Base-by-base conservation (phyloP, 37 sponge, comb jelly and placozoan species). In the Beroe forskalii region DNA sequence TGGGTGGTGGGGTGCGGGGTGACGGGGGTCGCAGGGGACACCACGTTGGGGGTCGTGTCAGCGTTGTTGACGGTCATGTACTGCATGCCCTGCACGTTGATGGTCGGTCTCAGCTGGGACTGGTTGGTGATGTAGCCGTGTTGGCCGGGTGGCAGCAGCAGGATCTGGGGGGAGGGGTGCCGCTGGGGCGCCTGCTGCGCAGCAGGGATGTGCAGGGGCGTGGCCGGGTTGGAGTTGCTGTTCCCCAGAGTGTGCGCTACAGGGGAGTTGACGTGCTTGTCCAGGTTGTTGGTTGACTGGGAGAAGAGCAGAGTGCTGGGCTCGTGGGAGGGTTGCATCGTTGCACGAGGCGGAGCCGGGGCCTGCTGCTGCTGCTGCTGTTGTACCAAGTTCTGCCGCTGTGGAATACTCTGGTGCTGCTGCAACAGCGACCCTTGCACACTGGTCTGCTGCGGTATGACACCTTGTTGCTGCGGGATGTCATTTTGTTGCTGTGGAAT, bases 1-100 rank as follows among this genome's bases (percentile, higher is more conserved):
- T 69, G 72, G 39, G 72, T 69, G 1, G 72, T 69, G 72, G 72
- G 72, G 32, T 69, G 86, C 0, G 86, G 86, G 35, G 86, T 80
- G 19, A 38, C 86, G 3, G 86, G 86, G 30, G 44, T 44, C 42
- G 40, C 86, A 1, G 55, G 86, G 8, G 86, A 44, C 30, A 44
- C 35, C 8, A 41, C 55, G 55, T 80, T 80, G 3, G 86, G 9
- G 24, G 37, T 38, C 86, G 40, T 37, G 27, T 35, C 23, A 42
- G 24, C 55, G 55, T 48, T 44, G 55, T 80, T 80, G 48, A 80
- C 86, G 55, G 28, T 69, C 37, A 69, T 69, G 38, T 69, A 69
- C 39, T 69, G 72, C 72, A 69, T 69, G 14, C 72, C 72, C 39
- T 69, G 72, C 33, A 69, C 33, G 38, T 69, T 69, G 20, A 69